These are phyloP conservation scores for Antheraea yamamai DNA, from an alignment of 2,888 invertebrate species.

Conservation along the genomic window DNA sequence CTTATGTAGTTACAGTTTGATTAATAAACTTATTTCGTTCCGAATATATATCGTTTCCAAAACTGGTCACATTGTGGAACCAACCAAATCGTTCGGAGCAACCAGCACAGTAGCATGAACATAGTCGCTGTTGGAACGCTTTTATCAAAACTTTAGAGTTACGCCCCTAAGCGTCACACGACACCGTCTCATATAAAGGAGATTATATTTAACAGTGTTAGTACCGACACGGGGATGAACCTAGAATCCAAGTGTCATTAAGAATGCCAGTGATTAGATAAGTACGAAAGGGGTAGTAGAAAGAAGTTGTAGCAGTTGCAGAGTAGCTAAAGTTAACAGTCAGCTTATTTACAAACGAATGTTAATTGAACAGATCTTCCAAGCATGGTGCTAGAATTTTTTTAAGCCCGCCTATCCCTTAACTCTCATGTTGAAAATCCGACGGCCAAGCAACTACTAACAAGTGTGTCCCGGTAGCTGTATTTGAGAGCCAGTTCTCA, in stretches of 20 bases:
- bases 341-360: no score
- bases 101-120: slow-evolving; percentile 23
- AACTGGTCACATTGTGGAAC: slow-evolving; percentile 13
- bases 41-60: neutral
- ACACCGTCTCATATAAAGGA: slow-evolving; percentile 28
- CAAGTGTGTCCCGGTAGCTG: no score
- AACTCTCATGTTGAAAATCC: no score
- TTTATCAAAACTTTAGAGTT: slow-evolving; percentile 56
- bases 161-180: slow-evolving; percentile 32
- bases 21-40: neutral
- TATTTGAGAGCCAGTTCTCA: no score
- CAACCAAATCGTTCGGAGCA: slow-evolving; percentile 30
- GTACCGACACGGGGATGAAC: slow-evolving; percentile 9
- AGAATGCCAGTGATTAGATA: neutral
- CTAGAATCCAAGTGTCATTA: neutral
- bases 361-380: no score
- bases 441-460: no score
- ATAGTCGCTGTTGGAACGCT: slow-evolving; percentile 35
- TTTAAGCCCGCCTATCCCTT: no score
- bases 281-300: neutral
- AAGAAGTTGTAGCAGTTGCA: no score
- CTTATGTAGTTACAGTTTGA: neutral
- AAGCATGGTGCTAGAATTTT: no score
- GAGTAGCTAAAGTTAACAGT: no score
- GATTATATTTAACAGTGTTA: slow-evolving; percentile 36